Conservation (phyloP, 64 coral and sea anemone genomes). For the Dendrophyllia cribrosa region DNA sequence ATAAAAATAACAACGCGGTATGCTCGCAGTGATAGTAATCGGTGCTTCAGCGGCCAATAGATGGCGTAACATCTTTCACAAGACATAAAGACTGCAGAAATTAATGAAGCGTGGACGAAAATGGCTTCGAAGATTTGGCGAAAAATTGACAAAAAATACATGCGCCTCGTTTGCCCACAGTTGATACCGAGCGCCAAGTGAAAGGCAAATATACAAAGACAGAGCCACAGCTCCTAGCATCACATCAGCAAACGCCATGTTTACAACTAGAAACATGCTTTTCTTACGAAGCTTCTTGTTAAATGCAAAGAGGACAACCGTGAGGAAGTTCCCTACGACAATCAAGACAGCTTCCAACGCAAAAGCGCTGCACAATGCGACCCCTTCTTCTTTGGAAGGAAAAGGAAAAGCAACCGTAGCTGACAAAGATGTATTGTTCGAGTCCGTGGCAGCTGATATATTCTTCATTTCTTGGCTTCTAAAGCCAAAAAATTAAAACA, state of each 20-base stretch:
- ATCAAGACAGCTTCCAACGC: not conserved
- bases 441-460: not conserved
- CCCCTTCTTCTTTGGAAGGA: too few relatives aligned
- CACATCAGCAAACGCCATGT: not conserved
- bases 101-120: not conserved
- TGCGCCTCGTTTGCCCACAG: not conserved
- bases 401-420: not conserved
- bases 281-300: not conserved
- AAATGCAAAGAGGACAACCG: not conserved
- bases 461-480: not conserved
- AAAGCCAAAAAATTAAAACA: not conserved
- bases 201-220: not conserved
- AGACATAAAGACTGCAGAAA: not conserved
- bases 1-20: not conserved
- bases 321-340: not conserved
- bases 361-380: not conserved
- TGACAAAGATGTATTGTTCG: not conserved
- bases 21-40: not conserved
- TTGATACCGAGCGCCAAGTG: not conserved
- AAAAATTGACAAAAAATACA: too few relatives aligned
- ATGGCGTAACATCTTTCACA: constrained; percentile 9
- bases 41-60: not conserved
- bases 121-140: not conserved
- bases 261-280: not conserved
- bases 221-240: not conserved